Evolutionary conservation across 2,888 invertebrate species (phyloP), one percentile per base, ranked within the genome.

Genomic region (Sphaerophoria rueppellii): DNA sequence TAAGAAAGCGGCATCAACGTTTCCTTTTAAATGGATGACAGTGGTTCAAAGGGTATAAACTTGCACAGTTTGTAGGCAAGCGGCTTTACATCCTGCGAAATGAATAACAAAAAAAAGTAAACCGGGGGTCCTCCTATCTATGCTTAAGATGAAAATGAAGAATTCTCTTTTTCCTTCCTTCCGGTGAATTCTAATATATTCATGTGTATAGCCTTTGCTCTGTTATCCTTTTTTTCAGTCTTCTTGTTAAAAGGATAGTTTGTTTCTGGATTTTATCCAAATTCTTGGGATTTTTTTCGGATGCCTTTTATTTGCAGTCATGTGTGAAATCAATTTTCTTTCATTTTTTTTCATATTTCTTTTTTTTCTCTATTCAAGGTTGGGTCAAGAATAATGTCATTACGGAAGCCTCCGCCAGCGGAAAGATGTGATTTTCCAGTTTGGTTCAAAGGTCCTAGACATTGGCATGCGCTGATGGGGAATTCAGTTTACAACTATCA

Each of bases 391-490:
- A 92, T 92, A 82, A 92, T 92, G 92, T 91, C 91, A 79, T 88
- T 92, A 80, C 89, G 91, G 43, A 92, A 91, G 83, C 91, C 92
- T 75, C 91, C 92, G 12, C 88, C 90, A 82, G 90, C 92, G 69
- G 92, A 92, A 87, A 90, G 92, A 92, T 98, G 97, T 92, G 95
- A 96, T 91, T 97, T 97, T 91, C 97, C 97, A 2, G 93, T 94
- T 24, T 98, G 97, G 97, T 94, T 97, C 92, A 96, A 96, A 87
- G 95, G 95, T 89, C 95, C 95, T 77, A 94, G 95, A 89, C 96
- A 96, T 89, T 98, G 98, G 97, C 97, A 97, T 92, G 96, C 97
- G 60, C 93, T 98, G 89, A 97, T 97, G 93, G 96, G 96, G 91
- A 94, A 95, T 89, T 95, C 95, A 89, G 96, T 96, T 88, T 97